phyloP scores from a whole-genome alignment of 2,888 invertebrate species.

The Opisthograptis luteolata region DNA sequence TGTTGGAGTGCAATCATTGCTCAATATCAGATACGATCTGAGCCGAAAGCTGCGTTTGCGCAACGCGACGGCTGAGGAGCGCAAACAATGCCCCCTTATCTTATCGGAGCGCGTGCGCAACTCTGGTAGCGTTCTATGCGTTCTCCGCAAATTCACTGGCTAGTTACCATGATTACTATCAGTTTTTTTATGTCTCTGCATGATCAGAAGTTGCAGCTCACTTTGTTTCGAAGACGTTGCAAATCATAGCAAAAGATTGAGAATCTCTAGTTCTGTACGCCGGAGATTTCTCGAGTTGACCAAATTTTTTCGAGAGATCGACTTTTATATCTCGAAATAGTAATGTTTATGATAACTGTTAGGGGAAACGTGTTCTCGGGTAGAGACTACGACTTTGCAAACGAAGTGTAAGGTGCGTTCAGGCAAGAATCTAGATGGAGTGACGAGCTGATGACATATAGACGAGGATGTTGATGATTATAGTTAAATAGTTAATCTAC shows the following conservation, averaged over 20 bases:
- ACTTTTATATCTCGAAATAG: too few relatives aligned
- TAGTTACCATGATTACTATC: conserved; percentile 1
- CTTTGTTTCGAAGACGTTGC: background rate
- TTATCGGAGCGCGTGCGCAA: conserved; percentile 34
- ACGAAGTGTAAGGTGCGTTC: too few relatives aligned
- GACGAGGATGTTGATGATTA: too few relatives aligned
- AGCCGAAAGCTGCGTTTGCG: conserved; percentile 42
- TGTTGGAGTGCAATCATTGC: conserved; percentile 40
- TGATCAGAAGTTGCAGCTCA: background rate
- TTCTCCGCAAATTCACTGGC: conserved; percentile 6
- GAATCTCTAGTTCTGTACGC: too few relatives aligned
- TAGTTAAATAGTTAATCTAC: too few relatives aligned
- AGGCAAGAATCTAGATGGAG: too few relatives aligned
- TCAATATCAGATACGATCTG: conserved; percentile 43
- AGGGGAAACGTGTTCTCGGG: too few relatives aligned
- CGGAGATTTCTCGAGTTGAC: too few relatives aligned
- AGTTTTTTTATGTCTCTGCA: background rate
- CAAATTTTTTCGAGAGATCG: too few relatives aligned
- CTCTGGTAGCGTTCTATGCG: conserved; percentile 11
- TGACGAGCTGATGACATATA: too few relatives aligned
- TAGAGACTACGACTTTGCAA: too few relatives aligned
- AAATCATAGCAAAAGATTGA: background rate
- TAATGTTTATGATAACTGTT: too few relatives aligned
- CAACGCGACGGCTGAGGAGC: conserved; percentile 51
- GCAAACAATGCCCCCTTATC: conserved; percentile 47